Evolutionary conservation across 2,797 vertebrate species (phyloP).

Genomic region (Sebastes alutus): DNA sequence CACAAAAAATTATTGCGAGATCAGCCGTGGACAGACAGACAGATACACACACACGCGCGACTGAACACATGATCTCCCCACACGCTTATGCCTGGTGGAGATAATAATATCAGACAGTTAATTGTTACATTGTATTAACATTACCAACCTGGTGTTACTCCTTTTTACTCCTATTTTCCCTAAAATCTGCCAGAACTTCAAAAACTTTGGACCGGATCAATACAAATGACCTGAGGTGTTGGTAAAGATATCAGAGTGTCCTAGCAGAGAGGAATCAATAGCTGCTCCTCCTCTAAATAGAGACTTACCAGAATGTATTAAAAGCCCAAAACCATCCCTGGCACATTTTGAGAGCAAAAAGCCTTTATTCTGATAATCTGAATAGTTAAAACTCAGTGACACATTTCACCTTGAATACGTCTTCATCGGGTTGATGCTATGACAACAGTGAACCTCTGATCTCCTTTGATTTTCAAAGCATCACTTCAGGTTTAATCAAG

Average conservation of each 20-base stretch:
- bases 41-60: neutral
- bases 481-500: constrained; percentile 26
- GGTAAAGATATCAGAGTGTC: constrained; percentile 4
- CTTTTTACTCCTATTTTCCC: neutral
- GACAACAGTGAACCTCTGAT: neutral
- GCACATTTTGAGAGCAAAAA: neutral
- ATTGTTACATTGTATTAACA: neutral
- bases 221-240: constrained; percentile 14
- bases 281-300: neutral
- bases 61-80: neutral
- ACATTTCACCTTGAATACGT: constrained; percentile 30
- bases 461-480: constrained; percentile 21
- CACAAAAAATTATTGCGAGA: neutral
- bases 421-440: neutral
- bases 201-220: neutral
- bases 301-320: neutral
- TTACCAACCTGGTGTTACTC: neutral
- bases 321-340: neutral
- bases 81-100: neutral
- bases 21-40: neutral
- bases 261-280: constrained; percentile 16
- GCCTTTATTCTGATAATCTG: neutral
- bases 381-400: constrained; percentile 14
- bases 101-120: neutral
- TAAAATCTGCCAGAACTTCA: neutral